These are phyloP conservation scores for Pegoplata infirma DNA, from an alignment of 2,888 invertebrate genomes.

Conservation along the genomic window DNA sequence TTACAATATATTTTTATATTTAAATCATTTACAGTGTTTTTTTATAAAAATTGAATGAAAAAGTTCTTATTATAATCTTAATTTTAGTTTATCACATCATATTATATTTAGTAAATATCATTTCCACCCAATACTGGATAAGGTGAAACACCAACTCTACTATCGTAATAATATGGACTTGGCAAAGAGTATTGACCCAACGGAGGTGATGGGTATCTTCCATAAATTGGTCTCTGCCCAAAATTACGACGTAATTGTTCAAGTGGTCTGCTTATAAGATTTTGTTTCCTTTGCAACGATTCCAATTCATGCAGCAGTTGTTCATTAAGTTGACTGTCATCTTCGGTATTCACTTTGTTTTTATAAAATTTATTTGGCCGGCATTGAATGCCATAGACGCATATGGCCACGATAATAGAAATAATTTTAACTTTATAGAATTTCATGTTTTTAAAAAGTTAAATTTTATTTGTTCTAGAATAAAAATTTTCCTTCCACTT, in stretches of 20 bases:
- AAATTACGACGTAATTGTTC: not conserved
- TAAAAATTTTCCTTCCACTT: no score
- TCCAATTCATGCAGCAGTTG: constrained; percentile 3
- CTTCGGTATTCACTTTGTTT: not conserved
- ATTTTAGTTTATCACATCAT: not conserved
- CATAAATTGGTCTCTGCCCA: constrained; percentile 2
- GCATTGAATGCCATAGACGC: not conserved
- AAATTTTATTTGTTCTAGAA: no score
- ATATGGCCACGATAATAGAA: not conserved
- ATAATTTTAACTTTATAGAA: not conserved
- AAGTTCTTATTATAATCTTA: not conserved
- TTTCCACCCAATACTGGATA: constrained; percentile 17
- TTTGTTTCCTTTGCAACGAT: not conserved
- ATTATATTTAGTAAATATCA: constrained; percentile 9
- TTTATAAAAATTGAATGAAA: no score
- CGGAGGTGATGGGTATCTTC: not conserved
- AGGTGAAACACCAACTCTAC: constrained; percentile 6
- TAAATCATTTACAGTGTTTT: no score
- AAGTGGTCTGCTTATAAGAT: constrained; percentile 3
- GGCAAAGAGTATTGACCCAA: constrained; percentile 13
- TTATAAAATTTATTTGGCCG: constrained; percentile 7
- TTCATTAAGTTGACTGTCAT: not conserved
- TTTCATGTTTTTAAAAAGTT: not conserved
- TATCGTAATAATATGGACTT: constrained; percentile 7
- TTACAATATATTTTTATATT: no score